These are phyloP conservation scores for Drosophila arawakana DNA, from an alignment of 1,140 invertebrate species.

Conservation along the genomic window DNA sequence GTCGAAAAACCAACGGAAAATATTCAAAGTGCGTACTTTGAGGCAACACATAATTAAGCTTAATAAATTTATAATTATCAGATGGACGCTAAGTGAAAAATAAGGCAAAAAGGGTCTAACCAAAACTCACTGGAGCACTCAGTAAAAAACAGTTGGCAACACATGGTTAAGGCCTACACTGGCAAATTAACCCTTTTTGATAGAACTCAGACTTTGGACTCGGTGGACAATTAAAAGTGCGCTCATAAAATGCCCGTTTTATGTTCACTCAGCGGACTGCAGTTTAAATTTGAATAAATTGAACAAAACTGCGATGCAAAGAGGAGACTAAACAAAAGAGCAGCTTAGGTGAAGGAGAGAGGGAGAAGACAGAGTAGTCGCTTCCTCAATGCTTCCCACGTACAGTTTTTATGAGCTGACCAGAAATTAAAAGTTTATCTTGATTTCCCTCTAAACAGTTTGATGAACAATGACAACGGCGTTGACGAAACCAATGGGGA, in stretches of 20 bases:
- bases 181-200: constrained; percentile 78
- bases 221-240: constrained; percentile 60
- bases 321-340: constrained; percentile 19
- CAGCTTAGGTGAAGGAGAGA: background rate
- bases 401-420: constrained; percentile 63
- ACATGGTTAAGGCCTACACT: constrained; percentile 57
- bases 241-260: constrained; percentile 74
- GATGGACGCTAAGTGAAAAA: constrained; percentile 74
- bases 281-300: constrained; percentile 83
- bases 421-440: constrained; percentile 81
- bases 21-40: constrained; percentile 74
- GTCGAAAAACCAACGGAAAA: constrained; percentile 26
- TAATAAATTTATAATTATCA: constrained; percentile 84
- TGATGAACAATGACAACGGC: constrained; percentile 74
- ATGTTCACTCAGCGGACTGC: constrained; percentile 58
- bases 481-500: constrained; percentile 18
- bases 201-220: constrained; percentile 9
- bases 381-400: constrained; percentile 64
- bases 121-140: constrained; percentile 50
- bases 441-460: constrained; percentile 76
- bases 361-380: constrained; percentile 9
- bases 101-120: constrained; percentile 60
- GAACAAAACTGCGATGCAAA: constrained; percentile 65
- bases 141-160: constrained; percentile 26
- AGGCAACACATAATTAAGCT: constrained; percentile 79